Evolutionary conservation across 37 sponge, comb jelly and placozoan genomes (phyloP), one percentile per base, ranked within the genome.

Genomic region (Beroe forskalii): DNA sequence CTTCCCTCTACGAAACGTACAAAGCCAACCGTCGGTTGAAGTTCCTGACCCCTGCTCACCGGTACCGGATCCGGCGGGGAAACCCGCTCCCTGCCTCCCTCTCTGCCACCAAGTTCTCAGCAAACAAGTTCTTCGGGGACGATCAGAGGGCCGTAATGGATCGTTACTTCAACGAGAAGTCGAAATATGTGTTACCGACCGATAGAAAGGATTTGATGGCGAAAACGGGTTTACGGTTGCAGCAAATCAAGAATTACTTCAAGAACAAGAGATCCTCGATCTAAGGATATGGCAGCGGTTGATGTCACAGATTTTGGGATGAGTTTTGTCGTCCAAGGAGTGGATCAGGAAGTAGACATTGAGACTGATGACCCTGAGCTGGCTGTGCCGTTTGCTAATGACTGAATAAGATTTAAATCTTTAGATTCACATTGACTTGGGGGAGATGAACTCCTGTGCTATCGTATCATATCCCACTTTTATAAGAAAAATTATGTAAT

Each of bases 181-280:
- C 72, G 6, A 69, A 69, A 32, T 69, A 69, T 32, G 33, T 32
- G 1, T 35, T 69, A 37, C 37, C 38, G 38, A 37, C 9, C 1
- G 72, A 69, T 32, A 32, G 72, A 32, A 32, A 69, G 39, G 19
- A 14, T 2, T 32, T 69, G 8, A 69, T 69, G 72, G 72, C 72
- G 17, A 69, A 32, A 32, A 69, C 72, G 1, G 72, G 72, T 20
- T 37, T 69, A 4, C 27, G 32, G 38, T 32, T 36, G 38, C 27
- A 69, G 33, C 72, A 69, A 32, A 69, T 69, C 32, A 69, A 69
- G 38, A 69, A 27, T 14, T 69, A 69, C 39, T 69, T 69, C 38
- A 69, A 69, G 38, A 69, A 69, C 72, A 69, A 69, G 72, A 69
- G 72, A 36, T 69, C 72, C 17, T n/a, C 27, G 72, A 35, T 33